Percentiles rank a stretch among this genome's conserved stretches.
Conservation (phyloP, 2,888 invertebrate genomes). For the Megalurothrips usitatus region DNA sequence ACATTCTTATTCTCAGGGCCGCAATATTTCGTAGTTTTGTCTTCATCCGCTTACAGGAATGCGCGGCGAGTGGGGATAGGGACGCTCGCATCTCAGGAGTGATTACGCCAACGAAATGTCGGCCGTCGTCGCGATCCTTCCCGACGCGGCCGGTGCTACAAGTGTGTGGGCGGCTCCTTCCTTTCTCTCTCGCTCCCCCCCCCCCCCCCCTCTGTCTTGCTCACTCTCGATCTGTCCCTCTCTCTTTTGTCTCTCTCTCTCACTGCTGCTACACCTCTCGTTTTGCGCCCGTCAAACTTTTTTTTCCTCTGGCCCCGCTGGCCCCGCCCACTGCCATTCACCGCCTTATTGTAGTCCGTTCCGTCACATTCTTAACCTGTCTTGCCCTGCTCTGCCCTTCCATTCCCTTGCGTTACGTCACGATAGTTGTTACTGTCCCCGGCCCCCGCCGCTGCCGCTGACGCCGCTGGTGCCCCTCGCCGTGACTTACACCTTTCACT, state of each 20-base stretch:
- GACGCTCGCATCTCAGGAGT: too few relatives aligned
- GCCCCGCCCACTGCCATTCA: background rate
- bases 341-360: background rate
- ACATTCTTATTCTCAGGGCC: too few relatives aligned
- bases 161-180: background rate
- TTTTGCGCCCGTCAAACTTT: background rate
- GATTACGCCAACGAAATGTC: too few relatives aligned
- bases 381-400: background rate
- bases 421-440: background rate
- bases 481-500: conserved; percentile 26
- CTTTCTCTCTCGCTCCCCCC: too few relatives aligned
- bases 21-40: too few relatives aligned
- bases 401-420: background rate
- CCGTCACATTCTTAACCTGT: background rate
- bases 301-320: background rate
- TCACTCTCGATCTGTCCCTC: background rate
- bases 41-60: too few relatives aligned
- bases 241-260: background rate
- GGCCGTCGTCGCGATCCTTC: too few relatives aligned
- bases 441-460: background rate
- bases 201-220: background rate
- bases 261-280: background rate
- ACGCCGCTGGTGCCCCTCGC: background rate
- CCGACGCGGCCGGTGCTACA: background rate
- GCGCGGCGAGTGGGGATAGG: too few relatives aligned